Base-by-base conservation (phyloP, 2,797 vertebrate species). In the Siniperca undulata region DNA sequence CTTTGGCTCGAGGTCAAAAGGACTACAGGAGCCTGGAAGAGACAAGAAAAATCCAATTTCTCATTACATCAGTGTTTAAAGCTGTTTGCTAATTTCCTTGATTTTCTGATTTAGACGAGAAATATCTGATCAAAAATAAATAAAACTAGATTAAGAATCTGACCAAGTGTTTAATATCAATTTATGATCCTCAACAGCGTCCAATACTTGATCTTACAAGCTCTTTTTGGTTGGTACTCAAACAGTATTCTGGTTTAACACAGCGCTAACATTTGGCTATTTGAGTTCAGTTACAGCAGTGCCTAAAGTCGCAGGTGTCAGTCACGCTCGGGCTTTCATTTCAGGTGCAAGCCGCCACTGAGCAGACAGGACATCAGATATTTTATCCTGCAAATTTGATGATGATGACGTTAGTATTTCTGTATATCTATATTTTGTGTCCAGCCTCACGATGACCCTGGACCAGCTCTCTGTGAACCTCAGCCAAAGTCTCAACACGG, bases 371-470 rank as follows among this genome's bases (percentile, higher is more conserved):
- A 19, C 48, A 19, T 50, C 7, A 17, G 6, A 17, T 9, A n/a
- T 55, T 53, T n/a, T 53, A 53, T 5, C 22, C 52, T 53, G 22
- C 52, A n/a, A 12, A 55, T 24, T 12, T 52, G 36, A 52, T 27
- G 24, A 24, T 24, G 11, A 13, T n/a, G 6, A 24, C 22, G 2
- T 61, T n/a, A n/a, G 52, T 53, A n/a, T 5, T 59, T 60, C 5
- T 38, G 50, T 16, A 9, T 46, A 13, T 40, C 14, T 20, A 8
- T 70, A 3, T 69, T 16, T 34, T 64, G 8, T 50, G 3, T 62
- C 4, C 71, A 95, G 95, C 0, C 83, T 95, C n/a, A 93, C 93
- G 0, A 0, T 22, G 48, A 89, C 84, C 3, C 74, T 95, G 79
- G 90, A 91, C 60, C n/a, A 59, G 12, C 87, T 94, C 22, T 84